Base-by-base conservation (phyloP, 2,113 vertebrate species). In the Miniopterus natalensis region DNA sequence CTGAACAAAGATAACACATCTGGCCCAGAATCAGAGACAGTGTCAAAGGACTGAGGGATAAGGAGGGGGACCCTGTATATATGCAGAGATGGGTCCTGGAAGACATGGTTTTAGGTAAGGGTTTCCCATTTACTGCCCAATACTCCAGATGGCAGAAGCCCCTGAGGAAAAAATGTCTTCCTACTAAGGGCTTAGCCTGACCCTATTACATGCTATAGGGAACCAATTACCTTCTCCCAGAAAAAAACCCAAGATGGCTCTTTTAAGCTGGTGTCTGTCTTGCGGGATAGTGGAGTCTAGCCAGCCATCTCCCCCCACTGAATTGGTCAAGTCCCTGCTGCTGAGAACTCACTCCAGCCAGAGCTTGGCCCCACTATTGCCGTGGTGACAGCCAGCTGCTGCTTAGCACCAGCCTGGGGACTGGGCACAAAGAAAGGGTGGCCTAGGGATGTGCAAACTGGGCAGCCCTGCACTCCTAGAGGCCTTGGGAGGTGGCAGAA, bases 401-500 rank as follows among this genome's bases (percentile, higher is more conserved):
- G 71, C 94, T 94, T 95, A 97, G 97, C 96, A 92, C 90, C 88
- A 90, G 92, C 90, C 78, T 88, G 90, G 93, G 88, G 86, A 88
- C 86, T 36, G 73, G 75, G 78, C 70, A 88, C 14, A 40, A 84
- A 94, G 61, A 83, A 94, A 86, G 61, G 55, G 55, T 59, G 47
- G 75, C 68, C 3, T 9, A 92, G 49, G 8, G 20, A 27, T 68
- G 74, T 29, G 9, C 27, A 65, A 25, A 13, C 17, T 17, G 18
- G 55, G 51, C 70, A 85, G 36, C 75, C 20, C 8, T n/a, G 71
- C 40, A 15, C 61, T 89, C 70, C 55, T 77, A 23, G 83, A 61
- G 83, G 51, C 13, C 53, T 61, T 29, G 2, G 8, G 5, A 8
- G 9, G 18, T 27, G 42, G 70, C 20, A 23, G 84, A 31, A 61